Evolutionary conservation across 2,113 vertebrate genomes (phyloP).

Genomic region (Corythaeola cristata): DNA sequence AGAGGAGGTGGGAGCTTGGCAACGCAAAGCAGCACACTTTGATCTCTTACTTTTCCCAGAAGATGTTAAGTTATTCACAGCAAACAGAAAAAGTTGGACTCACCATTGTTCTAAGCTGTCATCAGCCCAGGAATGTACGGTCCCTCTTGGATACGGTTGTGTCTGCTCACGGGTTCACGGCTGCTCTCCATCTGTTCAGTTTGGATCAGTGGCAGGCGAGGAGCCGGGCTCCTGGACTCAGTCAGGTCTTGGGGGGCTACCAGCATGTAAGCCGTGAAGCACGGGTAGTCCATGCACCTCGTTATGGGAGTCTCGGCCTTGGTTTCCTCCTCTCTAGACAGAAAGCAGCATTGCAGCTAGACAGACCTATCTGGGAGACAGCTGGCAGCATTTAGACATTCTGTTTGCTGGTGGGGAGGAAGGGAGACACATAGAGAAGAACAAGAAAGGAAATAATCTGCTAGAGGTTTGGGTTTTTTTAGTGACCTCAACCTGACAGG

Average conservation of each 20-base stretch:
- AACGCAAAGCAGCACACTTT: fast-evolving
- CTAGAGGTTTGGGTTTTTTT: not conserved
- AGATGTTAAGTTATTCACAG: not conserved
- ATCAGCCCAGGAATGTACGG: not conserved
- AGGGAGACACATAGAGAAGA: not conserved
- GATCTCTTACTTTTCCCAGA: not conserved
- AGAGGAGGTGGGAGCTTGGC: not conserved
- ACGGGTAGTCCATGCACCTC: not conserved
- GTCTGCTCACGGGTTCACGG: not conserved
- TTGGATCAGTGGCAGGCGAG: not conserved
- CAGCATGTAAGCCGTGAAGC: not conserved
- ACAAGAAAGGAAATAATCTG: not conserved
- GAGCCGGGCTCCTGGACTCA: not conserved
- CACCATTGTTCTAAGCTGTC: not conserved
- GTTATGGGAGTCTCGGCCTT: not conserved
- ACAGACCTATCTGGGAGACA: not conserved
- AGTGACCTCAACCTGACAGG: not conserved
- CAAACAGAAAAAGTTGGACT: not conserved
- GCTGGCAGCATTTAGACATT: not conserved
- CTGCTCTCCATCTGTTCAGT: slow-evolving; percentile 19
- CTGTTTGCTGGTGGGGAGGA: not conserved
- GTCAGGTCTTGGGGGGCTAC: not conserved
- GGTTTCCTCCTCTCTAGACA: not conserved
- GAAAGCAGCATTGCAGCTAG: not conserved
- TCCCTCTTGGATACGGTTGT: not conserved